phyloP scores from a whole-genome alignment of 2,797 vertebrate species.

The Xerus rutilus region DNA sequence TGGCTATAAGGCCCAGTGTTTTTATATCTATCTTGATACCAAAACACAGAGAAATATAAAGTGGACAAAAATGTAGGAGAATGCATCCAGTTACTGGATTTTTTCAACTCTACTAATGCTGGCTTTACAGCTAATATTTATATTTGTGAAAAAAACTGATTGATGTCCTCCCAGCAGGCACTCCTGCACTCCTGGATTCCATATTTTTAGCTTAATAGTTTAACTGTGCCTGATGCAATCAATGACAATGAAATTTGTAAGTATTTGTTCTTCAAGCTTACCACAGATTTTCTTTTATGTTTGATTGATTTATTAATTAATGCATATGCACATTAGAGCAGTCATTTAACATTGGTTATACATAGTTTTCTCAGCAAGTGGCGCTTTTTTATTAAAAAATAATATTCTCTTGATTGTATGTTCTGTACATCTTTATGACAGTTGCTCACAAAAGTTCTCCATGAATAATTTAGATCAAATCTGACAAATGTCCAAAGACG shows the following conservation, averaged over 20 bases:
- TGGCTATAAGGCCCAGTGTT: background rate
- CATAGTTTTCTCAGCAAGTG: background rate
- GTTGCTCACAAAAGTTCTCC: background rate
- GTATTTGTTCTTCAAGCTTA: background rate
- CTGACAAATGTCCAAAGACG: background rate
- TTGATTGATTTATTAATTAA: background rate
- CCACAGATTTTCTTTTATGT: background rate
- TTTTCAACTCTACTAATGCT: background rate
- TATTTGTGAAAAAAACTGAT: background rate
- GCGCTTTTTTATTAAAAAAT: background rate
- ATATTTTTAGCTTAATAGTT: background rate
- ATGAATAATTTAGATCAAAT: background rate
- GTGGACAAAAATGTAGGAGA: background rate
- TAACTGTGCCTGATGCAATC: background rate
- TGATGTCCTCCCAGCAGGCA: background rate
- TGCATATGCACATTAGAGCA: background rate
- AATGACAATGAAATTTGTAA: constrained; percentile 16
- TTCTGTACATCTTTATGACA: background rate
- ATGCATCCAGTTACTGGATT: background rate
- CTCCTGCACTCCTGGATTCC: background rate
- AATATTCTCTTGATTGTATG: background rate
- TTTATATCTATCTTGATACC: background rate
- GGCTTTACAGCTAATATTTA: background rate
- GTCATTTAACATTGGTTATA: background rate
- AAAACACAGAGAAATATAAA: background rate